A percentile compares a stretch with the other conserved stretches of the same genome.
phyloP scores from a whole-genome alignment of 2,888 invertebrate species.

The Deilephila porcellus region DNA sequence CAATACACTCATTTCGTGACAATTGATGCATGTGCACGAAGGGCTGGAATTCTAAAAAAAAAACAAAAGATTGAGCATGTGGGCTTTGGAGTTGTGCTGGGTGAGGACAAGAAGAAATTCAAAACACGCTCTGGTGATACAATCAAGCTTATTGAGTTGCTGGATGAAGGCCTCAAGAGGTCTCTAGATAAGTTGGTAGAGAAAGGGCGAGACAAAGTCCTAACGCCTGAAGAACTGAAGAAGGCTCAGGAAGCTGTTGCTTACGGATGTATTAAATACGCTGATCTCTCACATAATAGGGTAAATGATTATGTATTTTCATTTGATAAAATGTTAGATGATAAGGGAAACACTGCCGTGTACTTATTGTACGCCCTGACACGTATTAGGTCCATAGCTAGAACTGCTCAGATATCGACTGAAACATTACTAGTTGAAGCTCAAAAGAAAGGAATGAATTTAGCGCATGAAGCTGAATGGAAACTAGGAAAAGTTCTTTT shows the following conservation, averaged over 20 bases:
- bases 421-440: slow-evolving; percentile 87
- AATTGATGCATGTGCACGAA: slow-evolving; percentile 91
- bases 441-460: slow-evolving; percentile 84
- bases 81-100: slow-evolving; percentile 98
- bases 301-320: slow-evolving; percentile 98
- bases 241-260: slow-evolving; percentile 96
- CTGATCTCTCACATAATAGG: slow-evolving; percentile 97
- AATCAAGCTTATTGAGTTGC: slow-evolving; percentile 92
- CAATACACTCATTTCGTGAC: slow-evolving; percentile 91
- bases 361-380: slow-evolving; percentile 98
- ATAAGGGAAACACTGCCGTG: slow-evolving; percentile 99
- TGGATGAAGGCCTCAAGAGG: slow-evolving; percentile 95
- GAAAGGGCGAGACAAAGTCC: slow-evolving; percentile 93
- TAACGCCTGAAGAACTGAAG: slow-evolving; percentile 92
- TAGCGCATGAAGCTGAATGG: slow-evolving; percentile 97
- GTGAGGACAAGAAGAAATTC: slow-evolving; percentile 99
- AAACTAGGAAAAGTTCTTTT: slow-evolving; percentile 95
- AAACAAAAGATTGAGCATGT: slow-evolving; percentile 94
- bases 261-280: slow-evolving; percentile 99
- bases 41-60: slow-evolving; percentile 88
- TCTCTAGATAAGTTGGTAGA: slow-evolving; percentile 93
- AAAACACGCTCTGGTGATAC: slow-evolving; percentile 99
- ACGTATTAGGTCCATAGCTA: slow-evolving; percentile 95
- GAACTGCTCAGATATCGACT: slow-evolving; percentile 88
- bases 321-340: slow-evolving; percentile 99